Evolutionary conservation across 1,140 invertebrate genomes (phyloP), one percentile per base, ranked within the genome.

Genomic region (Hirudo medicinalis): DNA sequence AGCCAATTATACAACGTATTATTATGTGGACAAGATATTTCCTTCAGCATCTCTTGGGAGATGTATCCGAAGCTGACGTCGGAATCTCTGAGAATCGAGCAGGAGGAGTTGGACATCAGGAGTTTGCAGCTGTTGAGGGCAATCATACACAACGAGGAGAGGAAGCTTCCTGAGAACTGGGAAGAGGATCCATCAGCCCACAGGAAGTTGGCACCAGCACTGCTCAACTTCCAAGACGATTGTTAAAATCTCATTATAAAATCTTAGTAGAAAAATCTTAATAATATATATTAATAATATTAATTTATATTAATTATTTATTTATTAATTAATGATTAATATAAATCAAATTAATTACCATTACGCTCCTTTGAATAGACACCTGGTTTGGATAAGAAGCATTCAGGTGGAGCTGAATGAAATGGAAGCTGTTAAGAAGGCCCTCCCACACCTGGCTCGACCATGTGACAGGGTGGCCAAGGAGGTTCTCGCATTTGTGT

Each of bases 141-240:
- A 15, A 49, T 81, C 9, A 76, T 82, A 20, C 80, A 82, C 74
- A 81, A 82, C 70, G 80, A 82, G 70, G 78, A 80, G 68, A 71
- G 79, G 66, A 79, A 78, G 69, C 76, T 82, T 11, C 77, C 78
- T 17, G 78, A 78, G 29, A 78, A 81, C 71, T 82, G 79, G 80
- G 75, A 79, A 25, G 66, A 54, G 67, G 54, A 72, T 27, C 54
- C 70, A 9, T 27, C 54, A 8, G 70, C 70, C 25, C 70, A 71
- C 22, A 43, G 32, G 32, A 71, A 66, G 70, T 71, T 22, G 6
- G 69, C 32, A 68, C 20, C 43, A 9, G 13, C 9, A 49, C 11
- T 49, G 9, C 43, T 5, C 4, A 17, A 49, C 43, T 49, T 49
- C 11, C 13, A 9, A 49, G 43, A 49, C 13, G 15, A 8, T 49